Evolutionary conservation across 2,113 vertebrate genomes (phyloP).

Genomic region (Tapirus terrestris): DNA sequence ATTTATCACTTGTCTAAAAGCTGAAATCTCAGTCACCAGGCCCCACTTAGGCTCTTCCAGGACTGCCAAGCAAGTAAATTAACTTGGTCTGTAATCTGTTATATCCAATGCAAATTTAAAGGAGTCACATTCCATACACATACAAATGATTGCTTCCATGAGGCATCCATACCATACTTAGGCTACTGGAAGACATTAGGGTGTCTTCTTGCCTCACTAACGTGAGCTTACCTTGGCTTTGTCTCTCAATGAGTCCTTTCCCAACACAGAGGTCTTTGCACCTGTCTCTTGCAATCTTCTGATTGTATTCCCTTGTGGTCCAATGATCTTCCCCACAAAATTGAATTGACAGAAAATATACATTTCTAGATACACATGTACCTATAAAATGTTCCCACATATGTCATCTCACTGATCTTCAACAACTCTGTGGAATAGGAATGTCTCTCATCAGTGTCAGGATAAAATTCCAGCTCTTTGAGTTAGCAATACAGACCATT

Average conservation of each 20-base stretch:
- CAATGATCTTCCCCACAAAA: conserved; percentile 97
- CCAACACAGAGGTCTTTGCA: conserved; percentile 94
- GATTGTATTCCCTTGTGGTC: conserved; percentile 97
- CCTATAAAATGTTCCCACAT: background rate
- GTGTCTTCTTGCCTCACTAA: background rate
- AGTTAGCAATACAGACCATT: background rate
- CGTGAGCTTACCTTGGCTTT: conserved; percentile 91
- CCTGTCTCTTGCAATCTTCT: conserved; percentile 89
- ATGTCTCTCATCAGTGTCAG: background rate
- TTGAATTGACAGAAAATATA: conserved; percentile 89
- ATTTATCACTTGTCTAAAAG: background rate
- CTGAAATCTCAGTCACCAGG: background rate
- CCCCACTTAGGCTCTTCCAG: background rate
- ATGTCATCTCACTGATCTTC: background rate
- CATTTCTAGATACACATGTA: background rate
- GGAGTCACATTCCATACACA: background rate
- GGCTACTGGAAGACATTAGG: background rate
- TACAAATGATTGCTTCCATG: background rate
- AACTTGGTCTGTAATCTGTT: background rate
- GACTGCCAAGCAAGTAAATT: background rate
- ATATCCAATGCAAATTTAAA: background rate
- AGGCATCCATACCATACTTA: background rate
- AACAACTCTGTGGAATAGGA: background rate
- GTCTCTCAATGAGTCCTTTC: conserved; percentile 95
- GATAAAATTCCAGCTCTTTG: background rate